A percentile compares a stretch with the other conserved stretches of the same genome.
Conservation (phyloP, 2,888 invertebrate genomes). For the Actias luna region DNA sequence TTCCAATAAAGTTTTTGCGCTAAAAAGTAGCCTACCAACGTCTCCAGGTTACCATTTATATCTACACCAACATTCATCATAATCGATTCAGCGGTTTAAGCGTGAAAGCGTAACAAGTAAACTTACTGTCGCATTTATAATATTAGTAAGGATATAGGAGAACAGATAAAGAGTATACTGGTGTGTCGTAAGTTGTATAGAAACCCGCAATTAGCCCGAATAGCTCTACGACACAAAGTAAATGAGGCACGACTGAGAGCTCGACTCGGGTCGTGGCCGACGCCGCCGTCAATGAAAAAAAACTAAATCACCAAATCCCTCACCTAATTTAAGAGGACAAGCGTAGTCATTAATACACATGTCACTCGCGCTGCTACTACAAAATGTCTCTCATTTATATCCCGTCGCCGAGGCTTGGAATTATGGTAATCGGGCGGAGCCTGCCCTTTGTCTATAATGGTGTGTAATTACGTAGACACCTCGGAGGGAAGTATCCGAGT, state of each 20-base stretch:
- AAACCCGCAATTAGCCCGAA: constrained; percentile 13
- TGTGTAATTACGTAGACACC: constrained; percentile 78
- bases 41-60: no score
- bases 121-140: no score
- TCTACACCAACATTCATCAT: no score
- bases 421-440: constrained; percentile 81
- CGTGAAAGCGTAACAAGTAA: no score
- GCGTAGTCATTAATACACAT: constrained; percentile 80
- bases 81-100: no score
- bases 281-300: constrained; percentile 62
- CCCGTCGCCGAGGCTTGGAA: constrained; percentile 74
- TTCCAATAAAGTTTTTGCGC: no score
- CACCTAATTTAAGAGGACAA: constrained; percentile 80
- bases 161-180: no score
- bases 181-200: constrained; percentile 1
- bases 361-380: constrained; percentile 79
- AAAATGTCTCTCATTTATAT: constrained; percentile 80
- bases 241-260: background rate
- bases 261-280: constrained; percentile 24
- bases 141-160: no score
- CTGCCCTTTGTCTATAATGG: constrained; percentile 81
- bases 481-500: constrained; percentile 73
- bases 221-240: background rate
- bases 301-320: constrained; percentile 78
- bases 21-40: no score